These are phyloP conservation scores for Asteroscopus sphinx DNA, from an alignment of 2,888 invertebrate genomes.

Conservation along the genomic window DNA sequence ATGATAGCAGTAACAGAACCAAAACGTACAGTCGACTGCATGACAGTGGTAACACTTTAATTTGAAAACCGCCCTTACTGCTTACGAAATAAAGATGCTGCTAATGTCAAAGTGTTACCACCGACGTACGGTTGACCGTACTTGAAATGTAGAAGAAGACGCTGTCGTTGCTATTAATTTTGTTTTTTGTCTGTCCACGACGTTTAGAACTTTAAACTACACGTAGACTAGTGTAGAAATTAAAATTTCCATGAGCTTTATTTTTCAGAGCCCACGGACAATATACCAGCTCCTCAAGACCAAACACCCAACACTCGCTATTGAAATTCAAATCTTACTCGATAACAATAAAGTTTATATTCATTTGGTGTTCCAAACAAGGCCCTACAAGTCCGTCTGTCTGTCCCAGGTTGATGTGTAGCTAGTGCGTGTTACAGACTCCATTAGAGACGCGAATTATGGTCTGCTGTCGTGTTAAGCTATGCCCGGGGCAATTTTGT, in stretches of 20 bases:
- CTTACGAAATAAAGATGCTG: no score
- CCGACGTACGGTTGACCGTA: no score
- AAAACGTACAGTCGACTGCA: no score
- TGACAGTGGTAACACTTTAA: no score
- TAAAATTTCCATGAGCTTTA: neutral
- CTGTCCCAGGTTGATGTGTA: slow-evolving; percentile 81
- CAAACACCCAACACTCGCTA: slow-evolving; percentile 36
- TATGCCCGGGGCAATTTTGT: slow-evolving; percentile 69
- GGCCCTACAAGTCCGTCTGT: slow-evolving; percentile 66
- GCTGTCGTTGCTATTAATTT: no score
- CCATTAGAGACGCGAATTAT: slow-evolving; percentile 83
- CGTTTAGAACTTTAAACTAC: no score
- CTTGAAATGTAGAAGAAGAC: no score
- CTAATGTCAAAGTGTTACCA: no score
- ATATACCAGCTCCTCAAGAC: slow-evolving; percentile 59
- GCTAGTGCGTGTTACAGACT: slow-evolving; percentile 82
- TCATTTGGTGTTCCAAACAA: slow-evolving; percentile 52
- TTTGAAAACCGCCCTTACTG: no score
- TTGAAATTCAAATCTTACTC: slow-evolving; percentile 41
- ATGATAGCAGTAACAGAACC: no score
- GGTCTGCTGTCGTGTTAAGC: slow-evolving; percentile 75
- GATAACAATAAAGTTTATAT: slow-evolving; percentile 61
- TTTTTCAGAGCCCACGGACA: slow-evolving; percentile 14
- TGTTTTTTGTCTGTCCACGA: no score
- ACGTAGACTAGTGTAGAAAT: neutral